Evolutionary conservation across 2,888 invertebrate genomes (phyloP).

Genomic region (Volucella inflata): DNA sequence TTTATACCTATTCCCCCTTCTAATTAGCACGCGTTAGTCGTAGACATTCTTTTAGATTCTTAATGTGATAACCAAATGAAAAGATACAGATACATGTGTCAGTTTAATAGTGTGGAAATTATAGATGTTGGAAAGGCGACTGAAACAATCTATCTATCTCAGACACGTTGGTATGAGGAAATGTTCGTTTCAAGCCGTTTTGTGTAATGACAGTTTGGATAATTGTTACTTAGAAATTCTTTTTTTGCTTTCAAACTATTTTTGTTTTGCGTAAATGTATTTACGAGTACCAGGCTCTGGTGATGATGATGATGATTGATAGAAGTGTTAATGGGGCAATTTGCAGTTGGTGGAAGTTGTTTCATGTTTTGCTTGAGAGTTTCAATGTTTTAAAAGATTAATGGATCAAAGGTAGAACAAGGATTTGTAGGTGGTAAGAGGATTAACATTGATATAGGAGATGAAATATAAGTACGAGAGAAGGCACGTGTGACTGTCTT

Average conservation of each 20-base stretch:
- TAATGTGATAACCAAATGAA: slow-evolving; percentile 11
- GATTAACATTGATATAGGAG: slow-evolving; percentile 42
- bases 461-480: slow-evolving; percentile 7
- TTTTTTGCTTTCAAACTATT: no score
- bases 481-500: slow-evolving; percentile 24
- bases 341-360: slow-evolving; percentile 40
- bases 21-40: slow-evolving; percentile 32
- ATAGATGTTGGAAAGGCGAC: slow-evolving; percentile 8
- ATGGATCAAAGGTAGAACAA: slow-evolving; percentile 47
- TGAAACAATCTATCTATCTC: slow-evolving; percentile 2
- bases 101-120: slow-evolving; percentile 1
- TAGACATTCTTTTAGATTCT: neutral
- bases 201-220: slow-evolving; percentile 51
- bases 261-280: no score
- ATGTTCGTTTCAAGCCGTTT: neutral
- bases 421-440: slow-evolving; percentile 71
- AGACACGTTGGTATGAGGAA: slow-evolving; percentile 48
- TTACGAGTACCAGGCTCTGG: no score
- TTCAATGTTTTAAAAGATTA: slow-evolving; percentile 44
- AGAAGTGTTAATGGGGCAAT: slow-evolving; percentile 50
- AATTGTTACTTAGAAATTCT: slow-evolving; percentile 9
- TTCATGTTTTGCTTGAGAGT: slow-evolving; percentile 5
- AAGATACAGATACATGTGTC: slow-evolving; percentile 23
- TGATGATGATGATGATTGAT: slow-evolving; percentile 54
- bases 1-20: neutral